These are phyloP conservation scores for Scophthalmus maximus DNA, from an alignment of 2,113 vertebrate species.

Conservation along the genomic window DNA sequence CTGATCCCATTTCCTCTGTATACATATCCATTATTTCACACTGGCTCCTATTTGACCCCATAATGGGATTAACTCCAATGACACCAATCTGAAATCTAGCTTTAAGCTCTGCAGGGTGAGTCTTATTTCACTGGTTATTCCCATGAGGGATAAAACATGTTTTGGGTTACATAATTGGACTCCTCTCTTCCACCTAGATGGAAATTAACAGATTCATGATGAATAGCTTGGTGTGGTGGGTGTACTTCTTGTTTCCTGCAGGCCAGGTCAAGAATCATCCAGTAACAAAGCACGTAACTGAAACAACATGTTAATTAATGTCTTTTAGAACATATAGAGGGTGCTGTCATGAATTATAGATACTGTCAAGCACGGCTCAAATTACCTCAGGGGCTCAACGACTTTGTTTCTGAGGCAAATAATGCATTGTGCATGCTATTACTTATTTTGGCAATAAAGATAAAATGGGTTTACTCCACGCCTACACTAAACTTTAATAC, in stretches of 20 bases:
- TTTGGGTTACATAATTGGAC: constrained; percentile 69
- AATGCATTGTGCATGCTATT: constrained; percentile 14
- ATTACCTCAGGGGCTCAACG: not conserved
- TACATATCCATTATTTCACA: constrained; percentile 67
- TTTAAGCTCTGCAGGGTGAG: constrained; percentile 60
- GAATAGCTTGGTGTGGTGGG: constrained; percentile 31
- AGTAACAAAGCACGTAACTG: constrained; percentile 42
- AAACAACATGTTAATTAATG: constrained; percentile 55
- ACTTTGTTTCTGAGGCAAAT: constrained; percentile 12
- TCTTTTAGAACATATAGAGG: constrained; percentile 30
- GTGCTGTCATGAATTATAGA: constrained; percentile 52
- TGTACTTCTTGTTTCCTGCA: constrained; percentile 37
- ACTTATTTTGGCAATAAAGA: constrained; percentile 26
- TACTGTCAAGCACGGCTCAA: no score
- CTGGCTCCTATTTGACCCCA: constrained; percentile 57
- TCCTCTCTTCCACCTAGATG: constrained; percentile 41
- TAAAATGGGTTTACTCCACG: constrained; percentile 22
- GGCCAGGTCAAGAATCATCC: constrained; percentile 43
- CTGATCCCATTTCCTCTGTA: constrained; percentile 73
- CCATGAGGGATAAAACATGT: constrained; percentile 62
- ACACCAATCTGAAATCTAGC: constrained; percentile 72
- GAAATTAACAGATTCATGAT: constrained; percentile 64
- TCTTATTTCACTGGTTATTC: constrained; percentile 67
- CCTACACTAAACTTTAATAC: constrained; percentile 22
- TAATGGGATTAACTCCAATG: constrained; percentile 78